A percentile compares a stretch with the other conserved stretches of the same genome.
phyloP scores from a whole-genome alignment of 2,113 vertebrate species.

The Tyrannus savana region DNA sequence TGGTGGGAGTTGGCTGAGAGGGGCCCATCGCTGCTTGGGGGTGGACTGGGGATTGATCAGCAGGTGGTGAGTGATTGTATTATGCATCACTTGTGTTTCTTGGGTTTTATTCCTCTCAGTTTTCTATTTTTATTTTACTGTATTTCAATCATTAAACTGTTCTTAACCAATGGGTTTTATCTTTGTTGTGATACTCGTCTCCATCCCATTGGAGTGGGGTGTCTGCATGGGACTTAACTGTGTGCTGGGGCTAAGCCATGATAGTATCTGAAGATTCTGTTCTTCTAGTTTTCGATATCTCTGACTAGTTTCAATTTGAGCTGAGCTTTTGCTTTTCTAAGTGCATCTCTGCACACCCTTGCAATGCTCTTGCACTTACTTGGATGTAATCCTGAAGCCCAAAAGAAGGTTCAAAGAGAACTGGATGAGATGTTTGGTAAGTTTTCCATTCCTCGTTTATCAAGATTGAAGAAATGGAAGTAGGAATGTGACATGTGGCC shows the following conservation, averaged over 20 bases:
- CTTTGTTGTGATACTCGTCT: not conserved
- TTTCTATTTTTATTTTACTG: not conserved
- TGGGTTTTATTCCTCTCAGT: not conserved
- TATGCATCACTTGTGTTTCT: not conserved
- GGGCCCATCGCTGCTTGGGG: too few species aligned
- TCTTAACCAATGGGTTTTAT: not conserved
- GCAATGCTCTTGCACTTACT: conserved; percentile 74
- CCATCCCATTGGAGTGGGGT: not conserved
- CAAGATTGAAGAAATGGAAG: not conserved
- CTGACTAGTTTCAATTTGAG: not conserved
- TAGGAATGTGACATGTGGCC: not conserved
- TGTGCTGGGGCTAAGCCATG: not conserved
- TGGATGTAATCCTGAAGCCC: conserved; percentile 82
- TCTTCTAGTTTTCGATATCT: not conserved
- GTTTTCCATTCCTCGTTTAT: not conserved
- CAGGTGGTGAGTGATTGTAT: not conserved
- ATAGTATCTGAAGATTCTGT: not conserved
- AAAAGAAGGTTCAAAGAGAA: conserved; percentile 83
- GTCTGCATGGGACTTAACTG: accelerated
- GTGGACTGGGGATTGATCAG: not conserved
- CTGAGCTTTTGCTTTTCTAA: not conserved
- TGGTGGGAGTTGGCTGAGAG: not conserved
- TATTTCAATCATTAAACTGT: not conserved
- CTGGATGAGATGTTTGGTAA: conserved; percentile 88
- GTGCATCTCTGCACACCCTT: not conserved